Conservation (phyloP, 1,140 invertebrate genomes). For the Aphis craccivora region DNA sequence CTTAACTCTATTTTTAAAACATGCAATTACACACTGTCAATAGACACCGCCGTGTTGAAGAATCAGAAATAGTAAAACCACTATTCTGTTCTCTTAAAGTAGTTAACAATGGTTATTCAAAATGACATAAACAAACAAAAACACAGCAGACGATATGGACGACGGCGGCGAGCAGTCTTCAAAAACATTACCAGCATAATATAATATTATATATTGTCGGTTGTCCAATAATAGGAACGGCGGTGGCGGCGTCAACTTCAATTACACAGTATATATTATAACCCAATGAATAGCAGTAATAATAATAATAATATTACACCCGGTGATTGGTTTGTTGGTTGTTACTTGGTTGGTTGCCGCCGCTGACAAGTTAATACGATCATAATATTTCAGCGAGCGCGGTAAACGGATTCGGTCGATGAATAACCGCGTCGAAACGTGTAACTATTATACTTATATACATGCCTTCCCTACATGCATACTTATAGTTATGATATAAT, state of each 20-base stretch:
- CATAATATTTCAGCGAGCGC: neutral
- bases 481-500: neutral
- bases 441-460: neutral
- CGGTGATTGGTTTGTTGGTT: neutral
- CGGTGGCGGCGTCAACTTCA: neutral
- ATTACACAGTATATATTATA: neutral
- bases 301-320: neutral
- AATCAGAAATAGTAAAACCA: neutral
- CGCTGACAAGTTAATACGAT: neutral
- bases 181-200: neutral
- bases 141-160: neutral
- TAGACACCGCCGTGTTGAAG: neutral
- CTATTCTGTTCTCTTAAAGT: neutral
- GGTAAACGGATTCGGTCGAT: neutral
- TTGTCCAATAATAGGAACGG: neutral
- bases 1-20: too few relatives aligned
- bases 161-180: neutral
- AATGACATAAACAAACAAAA: neutral
- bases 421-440: neutral
- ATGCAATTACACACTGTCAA: neutral
- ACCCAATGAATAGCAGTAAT: neutral
- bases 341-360: neutral
- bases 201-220: neutral
- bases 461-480: neutral
- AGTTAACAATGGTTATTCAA: neutral